Evolutionary conservation across 2,797 vertebrate species (phyloP), one percentile per base, ranked within the genome.

Genomic region (Gallinago stenura): DNA sequence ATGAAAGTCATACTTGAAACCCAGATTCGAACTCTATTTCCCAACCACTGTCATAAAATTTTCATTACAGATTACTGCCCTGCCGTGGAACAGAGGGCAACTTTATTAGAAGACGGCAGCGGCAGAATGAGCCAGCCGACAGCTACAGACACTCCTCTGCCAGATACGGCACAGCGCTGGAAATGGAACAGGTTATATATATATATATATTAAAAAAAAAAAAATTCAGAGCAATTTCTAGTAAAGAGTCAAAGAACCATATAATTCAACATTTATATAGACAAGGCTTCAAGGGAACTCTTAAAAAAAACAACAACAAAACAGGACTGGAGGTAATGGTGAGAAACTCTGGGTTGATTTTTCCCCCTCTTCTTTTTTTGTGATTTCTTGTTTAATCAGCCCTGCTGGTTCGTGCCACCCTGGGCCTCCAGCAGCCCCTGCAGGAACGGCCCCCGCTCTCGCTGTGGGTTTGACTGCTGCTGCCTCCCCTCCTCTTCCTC

Each of bases 181-280:
- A 88, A 96, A 96, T 50, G 92, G 68, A 96, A 92, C 87, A 90
- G 94, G 90, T 93, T 87, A 87, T 35, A 95, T 69, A 43, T 43
- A 43, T 43, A 43, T 43, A 43, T 43, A 41, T 41, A 76, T 19
- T 25, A 25, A 15, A 50, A 50, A 50, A n/a, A n/a, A 35, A 60
- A 56, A n/a, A 15, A 61, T 97, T 90, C 89, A 62, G 92, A 93
- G 93, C 93, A 81, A 90, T 95, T 96, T 78, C 92, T 94, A 78
- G 90, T 83, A 84, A 95, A 94, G 94, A 88, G 90, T 46, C 92
- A 93, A 89, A 96, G 94, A 92, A 72, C 83, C 85, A 89, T 80
- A 89, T 91, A 92, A 96, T 95, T 93, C 95, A 94, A 89, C 93
- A 53, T 93, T 92, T 94, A 88, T 84, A 95, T 25, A 94, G 87